Evolutionary conservation across 1,140 invertebrate genomes (phyloP), one percentile per base, ranked within the genome.

Genomic region (Trypoxylus dichotomus): DNA sequence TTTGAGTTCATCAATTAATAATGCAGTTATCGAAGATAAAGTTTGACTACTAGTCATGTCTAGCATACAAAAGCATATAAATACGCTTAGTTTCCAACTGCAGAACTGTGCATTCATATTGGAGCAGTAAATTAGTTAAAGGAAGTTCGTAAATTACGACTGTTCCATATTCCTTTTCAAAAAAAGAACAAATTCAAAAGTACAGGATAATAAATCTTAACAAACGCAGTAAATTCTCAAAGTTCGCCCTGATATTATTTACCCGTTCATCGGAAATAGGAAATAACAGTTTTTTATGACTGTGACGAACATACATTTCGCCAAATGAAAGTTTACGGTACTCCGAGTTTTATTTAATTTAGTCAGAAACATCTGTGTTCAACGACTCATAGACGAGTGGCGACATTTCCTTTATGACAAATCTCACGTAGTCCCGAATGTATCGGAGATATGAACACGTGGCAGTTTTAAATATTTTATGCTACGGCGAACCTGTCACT

Each of bases 311-410:
- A 19, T 54, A 54, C 47, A 54, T 68, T 68, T 27, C 25, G 13
- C 11, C 24, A 68, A 68, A 68, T 68, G 60, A 68, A 68, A 68
- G 60, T 68, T 68, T 68, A 29, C 60, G 21, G 11, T 68, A 68
- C 47, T 19, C 47, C 15, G 27, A 24, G 60, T 29, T 68, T 29
- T 68, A 68, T 68, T 68, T 68, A 68, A 68, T 68, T 68, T 68
- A 68, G 60, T 68, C 60, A 68, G 60, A 68, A 68, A 68, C 60
- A 68, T 68, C 24, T 68, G 60, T 68, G 60, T 24, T 68, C 60
- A 68, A 68, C 60, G 60, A 29, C 60, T 68, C 60, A 68, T 68
- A 68, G 60, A 54, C 47, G 47, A 54, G 47, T 54, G 47, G 60
- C 60, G 60, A 68, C 60, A 68, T 68, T 68, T 68, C 25, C 60